These are phyloP conservation scores for Falco naumanni DNA, from an alignment of 2,797 vertebrate genomes.

Conservation along the genomic window DNA sequence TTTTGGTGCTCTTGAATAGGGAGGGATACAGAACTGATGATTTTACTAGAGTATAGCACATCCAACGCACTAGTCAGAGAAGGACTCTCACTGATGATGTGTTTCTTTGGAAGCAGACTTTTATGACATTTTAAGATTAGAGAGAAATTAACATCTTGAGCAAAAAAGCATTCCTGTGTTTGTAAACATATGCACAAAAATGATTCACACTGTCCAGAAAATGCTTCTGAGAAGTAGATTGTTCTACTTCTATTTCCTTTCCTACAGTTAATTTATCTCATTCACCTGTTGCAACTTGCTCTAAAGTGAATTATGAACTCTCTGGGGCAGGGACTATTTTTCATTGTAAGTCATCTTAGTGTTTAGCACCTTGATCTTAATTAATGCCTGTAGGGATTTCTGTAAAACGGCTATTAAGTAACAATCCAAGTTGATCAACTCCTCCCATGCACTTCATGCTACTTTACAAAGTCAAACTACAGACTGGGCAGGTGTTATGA, in stretches of 20 bases:
- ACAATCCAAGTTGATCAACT: conserved; percentile 25
- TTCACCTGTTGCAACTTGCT: conserved; percentile 32
- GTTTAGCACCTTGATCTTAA: conserved; percentile 56
- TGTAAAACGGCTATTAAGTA: conserved; percentile 60
- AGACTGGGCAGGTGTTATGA: neutral
- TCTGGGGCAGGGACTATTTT: conserved; percentile 30
- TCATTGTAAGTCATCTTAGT: neutral
- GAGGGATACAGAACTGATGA: neutral
- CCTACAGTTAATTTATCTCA: neutral
- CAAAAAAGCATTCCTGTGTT: neutral
- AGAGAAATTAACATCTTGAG: neutral
- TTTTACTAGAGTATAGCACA: neutral
- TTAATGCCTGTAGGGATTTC: conserved; percentile 54
- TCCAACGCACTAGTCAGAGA: neutral
- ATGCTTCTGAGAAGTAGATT: neutral
- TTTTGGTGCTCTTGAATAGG: neutral
- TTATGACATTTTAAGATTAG: neutral
- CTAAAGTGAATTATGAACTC: conserved; percentile 18
- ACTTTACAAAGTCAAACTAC: conserved; percentile 28
- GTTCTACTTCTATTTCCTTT: neutral
- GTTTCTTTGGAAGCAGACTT: neutral
- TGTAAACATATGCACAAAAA: neutral
- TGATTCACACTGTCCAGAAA: neutral
- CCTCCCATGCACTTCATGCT: conserved; percentile 16
- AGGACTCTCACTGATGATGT: neutral